A percentile compares a stretch with the other conserved stretches of the same genome.
These are phyloP conservation scores for Echeneis naucrates DNA, from an alignment of 2,797 vertebrate genomes.

Conservation along the genomic window DNA sequence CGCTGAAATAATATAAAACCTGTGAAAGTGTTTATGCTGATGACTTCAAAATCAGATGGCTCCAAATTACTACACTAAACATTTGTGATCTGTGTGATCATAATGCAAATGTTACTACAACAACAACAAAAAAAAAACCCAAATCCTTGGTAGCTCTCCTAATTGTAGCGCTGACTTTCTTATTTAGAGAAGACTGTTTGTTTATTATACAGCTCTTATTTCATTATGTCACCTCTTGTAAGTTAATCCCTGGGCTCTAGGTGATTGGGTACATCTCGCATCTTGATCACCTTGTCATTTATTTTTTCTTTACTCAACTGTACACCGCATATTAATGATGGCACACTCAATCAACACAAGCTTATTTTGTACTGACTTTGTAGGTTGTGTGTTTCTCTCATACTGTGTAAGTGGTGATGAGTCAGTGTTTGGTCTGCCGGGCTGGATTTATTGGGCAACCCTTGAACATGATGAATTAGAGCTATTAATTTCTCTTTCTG, in stretches of 20 bases:
- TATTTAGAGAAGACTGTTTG: neutral
- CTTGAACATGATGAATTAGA: slow-evolving; percentile 24
- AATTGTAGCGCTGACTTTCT: no score
- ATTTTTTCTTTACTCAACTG: slow-evolving; percentile 3
- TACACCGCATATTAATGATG: neutral
- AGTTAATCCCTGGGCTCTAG: slow-evolving; percentile 8
- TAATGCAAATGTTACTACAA: no score
- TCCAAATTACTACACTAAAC: neutral
- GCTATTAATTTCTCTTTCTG: slow-evolving; percentile 22
- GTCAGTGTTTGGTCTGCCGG: neutral
- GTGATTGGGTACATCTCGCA: neutral
- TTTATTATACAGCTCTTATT: slow-evolving; percentile 12
- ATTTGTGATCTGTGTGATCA: slow-evolving; percentile 2
- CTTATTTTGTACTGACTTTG: slow-evolving; percentile 15
- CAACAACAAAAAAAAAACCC: neutral
- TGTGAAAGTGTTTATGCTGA: neutral
- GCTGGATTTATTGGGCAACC: slow-evolving; percentile 17
- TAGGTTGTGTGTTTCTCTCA: neutral
- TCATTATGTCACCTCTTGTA: neutral
- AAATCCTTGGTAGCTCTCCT: neutral
- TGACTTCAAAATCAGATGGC: neutral
- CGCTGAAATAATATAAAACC: neutral
- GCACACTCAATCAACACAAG: slow-evolving; percentile 8
- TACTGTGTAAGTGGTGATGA: slow-evolving; percentile 19
- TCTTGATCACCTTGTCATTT: neutral